phyloP scores from a whole-genome alignment of 2,113 vertebrate species.

The Corapipo altera region DNA sequence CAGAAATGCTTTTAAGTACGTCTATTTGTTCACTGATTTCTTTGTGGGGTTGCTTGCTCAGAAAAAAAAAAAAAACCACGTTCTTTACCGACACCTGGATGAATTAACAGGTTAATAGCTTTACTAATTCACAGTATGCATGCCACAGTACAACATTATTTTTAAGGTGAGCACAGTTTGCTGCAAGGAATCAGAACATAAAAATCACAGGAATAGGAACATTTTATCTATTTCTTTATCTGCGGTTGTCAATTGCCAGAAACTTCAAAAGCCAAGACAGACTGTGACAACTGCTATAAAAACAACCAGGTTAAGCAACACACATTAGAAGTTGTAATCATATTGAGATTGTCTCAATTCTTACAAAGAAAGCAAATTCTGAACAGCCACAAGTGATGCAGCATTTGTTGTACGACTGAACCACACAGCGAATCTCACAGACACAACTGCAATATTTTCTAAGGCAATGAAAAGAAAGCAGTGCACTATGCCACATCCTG shows the following conservation, averaged over 20 bases:
- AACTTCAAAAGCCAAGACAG: neutral
- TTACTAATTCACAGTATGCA: neutral
- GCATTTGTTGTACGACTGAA: neutral
- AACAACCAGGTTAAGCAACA: neutral
- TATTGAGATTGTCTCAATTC: neutral
- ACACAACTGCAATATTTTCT: neutral
- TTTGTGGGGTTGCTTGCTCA: neutral
- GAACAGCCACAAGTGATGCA: conserved; percentile 69
- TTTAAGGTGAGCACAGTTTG: neutral
- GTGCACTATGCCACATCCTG: neutral
- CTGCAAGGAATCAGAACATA: neutral
- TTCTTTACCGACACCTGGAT: neutral
- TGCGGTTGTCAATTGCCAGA: neutral
- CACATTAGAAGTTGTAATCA: conserved; percentile 22
- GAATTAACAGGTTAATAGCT: conserved; percentile 29
- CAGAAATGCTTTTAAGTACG: conserved; percentile 3
- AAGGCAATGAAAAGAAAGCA: neutral
- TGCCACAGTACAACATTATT: neutral
- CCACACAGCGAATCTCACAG: neutral
- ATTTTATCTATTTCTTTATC: neutral
- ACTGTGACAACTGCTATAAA: neutral
- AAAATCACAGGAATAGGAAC: neutral
- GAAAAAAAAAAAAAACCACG: neutral
- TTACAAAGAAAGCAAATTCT: conserved; percentile 45
- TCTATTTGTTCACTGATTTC: neutral